Conservation (phyloP, 30 jellyfish, hydroid and myxozoan species). For the Turritopsis dohrnii region DNA sequence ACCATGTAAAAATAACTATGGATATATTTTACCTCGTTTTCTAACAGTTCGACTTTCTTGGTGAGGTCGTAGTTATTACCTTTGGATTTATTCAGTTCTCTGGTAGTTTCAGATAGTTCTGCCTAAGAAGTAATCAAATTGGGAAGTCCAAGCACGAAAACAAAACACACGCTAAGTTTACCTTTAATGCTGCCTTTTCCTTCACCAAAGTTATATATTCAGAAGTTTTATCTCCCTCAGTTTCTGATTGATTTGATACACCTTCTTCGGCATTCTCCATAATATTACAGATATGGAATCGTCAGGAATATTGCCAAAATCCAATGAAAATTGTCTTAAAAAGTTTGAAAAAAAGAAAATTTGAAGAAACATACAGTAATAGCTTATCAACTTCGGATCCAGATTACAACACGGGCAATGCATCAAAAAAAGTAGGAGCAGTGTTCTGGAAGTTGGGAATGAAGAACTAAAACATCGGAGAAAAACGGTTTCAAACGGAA, state of each 20-base stretch:
- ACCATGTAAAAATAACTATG: too few relatives aligned
- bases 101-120: constrained; percentile 46
- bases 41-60: constrained; percentile 59
- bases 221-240: constrained; percentile 42
- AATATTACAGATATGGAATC: background rate
- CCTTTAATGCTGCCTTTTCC: constrained; percentile 57
- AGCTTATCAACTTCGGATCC: background rate
- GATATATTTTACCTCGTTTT: constrained; percentile 57
- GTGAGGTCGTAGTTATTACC: constrained; percentile 79
- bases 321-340: too few relatives aligned
- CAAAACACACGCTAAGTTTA: too few relatives aligned
- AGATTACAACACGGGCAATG: too few relatives aligned
- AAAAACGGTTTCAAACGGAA: background rate
- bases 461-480: background rate
- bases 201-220: constrained; percentile 64
- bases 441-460: background rate
- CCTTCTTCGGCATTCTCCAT: constrained; percentile 6
- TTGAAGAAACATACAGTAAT: too few relatives aligned
- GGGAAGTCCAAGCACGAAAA: too few relatives aligned
- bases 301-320: too few relatives aligned
- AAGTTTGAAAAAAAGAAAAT: too few relatives aligned
- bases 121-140: background rate
- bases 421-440: too few relatives aligned
- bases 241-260: background rate
- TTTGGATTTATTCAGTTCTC: constrained; percentile 61